These are phyloP conservation scores for Prosopocoilus inquinatus DNA, from an alignment of 2,888 invertebrate genomes.

Conservation along the genomic window DNA sequence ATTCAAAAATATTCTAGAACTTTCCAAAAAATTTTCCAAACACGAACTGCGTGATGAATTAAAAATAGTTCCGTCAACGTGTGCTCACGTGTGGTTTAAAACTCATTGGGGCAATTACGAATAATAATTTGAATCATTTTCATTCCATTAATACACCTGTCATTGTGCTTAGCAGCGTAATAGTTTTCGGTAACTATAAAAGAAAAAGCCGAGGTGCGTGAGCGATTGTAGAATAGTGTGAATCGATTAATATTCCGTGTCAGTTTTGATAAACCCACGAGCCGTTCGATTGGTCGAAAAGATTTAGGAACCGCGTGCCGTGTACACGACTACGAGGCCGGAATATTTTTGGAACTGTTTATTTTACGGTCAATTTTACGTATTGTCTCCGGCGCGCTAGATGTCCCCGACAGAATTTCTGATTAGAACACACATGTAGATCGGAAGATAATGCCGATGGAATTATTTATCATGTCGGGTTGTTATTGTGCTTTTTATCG, in stretches of 20 bases:
- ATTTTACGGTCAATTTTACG: constrained; percentile 21
- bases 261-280: constrained; percentile 21
- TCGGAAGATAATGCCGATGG: constrained; percentile 35
- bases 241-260: constrained; percentile 26
- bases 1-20: too few species aligned
- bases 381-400: constrained; percentile 36
- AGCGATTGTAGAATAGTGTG: constrained; percentile 22
- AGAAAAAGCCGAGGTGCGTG: constrained; percentile 8
- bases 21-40: too few species aligned
- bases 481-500: constrained; percentile 16
- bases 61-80: too few species aligned
- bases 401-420: constrained; percentile 38
- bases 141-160: not conserved
- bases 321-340: constrained; percentile 11
- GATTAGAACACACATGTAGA: constrained; percentile 45
- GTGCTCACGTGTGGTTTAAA: too few species aligned
- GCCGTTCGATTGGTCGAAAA: constrained; percentile 21
- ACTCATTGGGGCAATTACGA: too few species aligned
- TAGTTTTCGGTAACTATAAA: not conserved
- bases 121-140: not conserved
- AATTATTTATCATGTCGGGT: constrained; percentile 31
- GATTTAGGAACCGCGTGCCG: constrained; percentile 19
- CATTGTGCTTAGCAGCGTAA: not conserved
- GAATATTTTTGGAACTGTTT: constrained; percentile 18
- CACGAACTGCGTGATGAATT: too few species aligned